Base-by-base conservation (phyloP, 2,888 invertebrate genomes). In the Dryomyza anilis region DNA sequence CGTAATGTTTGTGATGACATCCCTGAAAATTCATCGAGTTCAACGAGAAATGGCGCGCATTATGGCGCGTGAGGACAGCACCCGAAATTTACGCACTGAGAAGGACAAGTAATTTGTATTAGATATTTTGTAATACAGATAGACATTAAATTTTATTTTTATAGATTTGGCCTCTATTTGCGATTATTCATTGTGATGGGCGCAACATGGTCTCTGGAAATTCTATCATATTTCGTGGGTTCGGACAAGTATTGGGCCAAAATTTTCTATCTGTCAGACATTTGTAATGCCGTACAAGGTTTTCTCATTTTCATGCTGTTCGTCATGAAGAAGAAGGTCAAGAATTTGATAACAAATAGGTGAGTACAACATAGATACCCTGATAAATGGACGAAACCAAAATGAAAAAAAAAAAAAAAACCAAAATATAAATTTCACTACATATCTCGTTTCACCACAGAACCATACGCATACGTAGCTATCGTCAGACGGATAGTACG, bases 151-250 rank as follows among this genome's bases (percentile, higher is more conserved):
- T 43, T 23, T 30, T n/a, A 36, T 27, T 19, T 30, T 10, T 57
- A 36, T 21, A 94, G 94, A 82, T 93, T 91, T 79, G 89, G 88
- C 29, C 84, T 94, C 3, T 94, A 93, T 78, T 76, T 93, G 73
- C 93, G 94, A 76, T 84, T 94, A 39, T 91, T 94, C 78, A 85
- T 94, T 72, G 92, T 93, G 27, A 94, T 94, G 93, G 94, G 94
- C 0, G 89, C 93, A 19, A 93, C 91, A 76, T 94, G 94, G 94
- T 86, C 88, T 0, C 88, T 90, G 83, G 94, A 94, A 78, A 86
- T 93, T 56, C 83, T 93, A 65, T 91, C 93, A 46, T 92, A 90
- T 86, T 86, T 89, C 21, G 86, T 86, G 1, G 87, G 87, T 66
- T 60, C 66, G 3, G 85, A 79, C 16, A 74, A 70, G 2, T 62